phyloP scores from a whole-genome alignment of 1,140 invertebrate genomes.

The Drosophila parabipectinata region DNA sequence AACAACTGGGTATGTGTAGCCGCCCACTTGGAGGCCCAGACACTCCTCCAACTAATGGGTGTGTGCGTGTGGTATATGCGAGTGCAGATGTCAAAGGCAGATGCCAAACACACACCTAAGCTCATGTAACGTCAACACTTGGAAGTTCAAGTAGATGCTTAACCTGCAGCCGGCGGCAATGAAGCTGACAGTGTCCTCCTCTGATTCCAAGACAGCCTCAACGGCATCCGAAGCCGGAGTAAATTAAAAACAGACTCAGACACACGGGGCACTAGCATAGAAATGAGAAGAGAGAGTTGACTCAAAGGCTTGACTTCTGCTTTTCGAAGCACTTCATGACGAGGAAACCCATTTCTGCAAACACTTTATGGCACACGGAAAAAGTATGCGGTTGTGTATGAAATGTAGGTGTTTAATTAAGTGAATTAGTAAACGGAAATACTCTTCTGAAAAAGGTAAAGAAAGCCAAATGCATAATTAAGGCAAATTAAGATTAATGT shows the following conservation, averaged over 20 bases:
- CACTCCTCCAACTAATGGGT: constrained; percentile 47
- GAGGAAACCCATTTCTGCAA: constrained; percentile 12
- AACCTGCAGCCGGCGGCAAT: constrained; percentile 74
- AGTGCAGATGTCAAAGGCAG: constrained; percentile 70
- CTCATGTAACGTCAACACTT: constrained; percentile 75
- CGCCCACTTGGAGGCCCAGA: constrained; percentile 15
- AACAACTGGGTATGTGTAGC: background rate
- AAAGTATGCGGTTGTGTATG: background rate
- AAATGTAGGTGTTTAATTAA: constrained; percentile 15
- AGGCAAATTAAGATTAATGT: background rate
- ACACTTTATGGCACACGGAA: constrained; percentile 4
- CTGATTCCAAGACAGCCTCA: constrained; percentile 32
- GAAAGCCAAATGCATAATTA: background rate
- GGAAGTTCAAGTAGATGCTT: constrained; percentile 76
- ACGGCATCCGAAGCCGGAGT: constrained; percentile 45
- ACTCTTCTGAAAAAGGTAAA: background rate
- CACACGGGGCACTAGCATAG: constrained; percentile 12
- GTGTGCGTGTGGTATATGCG: constrained; percentile 38
- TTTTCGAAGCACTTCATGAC: constrained; percentile 23
- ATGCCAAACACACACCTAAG: constrained; percentile 76
- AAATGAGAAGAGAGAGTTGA: constrained; percentile 50
- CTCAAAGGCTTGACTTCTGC: constrained; percentile 50
- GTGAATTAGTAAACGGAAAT: background rate
- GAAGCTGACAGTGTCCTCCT: constrained; percentile 49
- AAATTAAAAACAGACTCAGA: constrained; percentile 72